A percentile compares a stretch with the other conserved stretches of the same genome.
phyloP scores from a whole-genome alignment of 2,113 vertebrate genomes.

The Dipodomys merriami region DNA sequence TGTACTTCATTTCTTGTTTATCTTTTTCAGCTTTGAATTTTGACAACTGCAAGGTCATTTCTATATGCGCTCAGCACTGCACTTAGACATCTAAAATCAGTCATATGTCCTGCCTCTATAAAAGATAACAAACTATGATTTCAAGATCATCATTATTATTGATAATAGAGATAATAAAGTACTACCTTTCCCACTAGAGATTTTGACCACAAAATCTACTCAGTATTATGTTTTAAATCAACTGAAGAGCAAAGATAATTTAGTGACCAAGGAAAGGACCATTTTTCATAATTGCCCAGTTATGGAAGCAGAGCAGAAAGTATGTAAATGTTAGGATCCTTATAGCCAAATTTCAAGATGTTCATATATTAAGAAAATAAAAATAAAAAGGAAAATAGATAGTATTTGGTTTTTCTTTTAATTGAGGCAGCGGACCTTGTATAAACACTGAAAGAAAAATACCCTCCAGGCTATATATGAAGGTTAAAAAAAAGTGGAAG shows the following conservation, averaged over 20 bases:
- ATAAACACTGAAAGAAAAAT: slow-evolving; percentile 4
- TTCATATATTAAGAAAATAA: neutral
- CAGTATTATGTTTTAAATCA: neutral
- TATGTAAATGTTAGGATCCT: slow-evolving; percentile 2
- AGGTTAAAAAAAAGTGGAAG: neutral
- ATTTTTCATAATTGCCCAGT: slow-evolving; percentile 22
- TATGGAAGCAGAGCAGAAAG: neutral
- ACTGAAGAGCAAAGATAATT: neutral
- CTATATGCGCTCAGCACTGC: neutral
- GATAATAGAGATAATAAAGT: neutral
- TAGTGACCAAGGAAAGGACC: neutral
- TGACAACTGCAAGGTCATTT: neutral
- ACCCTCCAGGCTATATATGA: neutral
- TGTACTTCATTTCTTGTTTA: neutral
- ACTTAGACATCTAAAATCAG: neutral
- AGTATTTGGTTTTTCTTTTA: slow-evolving; percentile 48
- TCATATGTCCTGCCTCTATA: neutral
- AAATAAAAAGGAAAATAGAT: neutral
- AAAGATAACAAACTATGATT: neutral
- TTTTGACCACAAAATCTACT: neutral
- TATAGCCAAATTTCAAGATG: slow-evolving; percentile 40
- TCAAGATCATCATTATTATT: neutral
- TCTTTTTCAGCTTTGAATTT: neutral
- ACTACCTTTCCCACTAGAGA: neutral
- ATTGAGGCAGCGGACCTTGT: neutral